Percentiles rank a stretch among this genome's conserved stretches.
phyloP scores from a whole-genome alignment of 1,140 invertebrate genomes.

The Zaprionus capensis region DNA sequence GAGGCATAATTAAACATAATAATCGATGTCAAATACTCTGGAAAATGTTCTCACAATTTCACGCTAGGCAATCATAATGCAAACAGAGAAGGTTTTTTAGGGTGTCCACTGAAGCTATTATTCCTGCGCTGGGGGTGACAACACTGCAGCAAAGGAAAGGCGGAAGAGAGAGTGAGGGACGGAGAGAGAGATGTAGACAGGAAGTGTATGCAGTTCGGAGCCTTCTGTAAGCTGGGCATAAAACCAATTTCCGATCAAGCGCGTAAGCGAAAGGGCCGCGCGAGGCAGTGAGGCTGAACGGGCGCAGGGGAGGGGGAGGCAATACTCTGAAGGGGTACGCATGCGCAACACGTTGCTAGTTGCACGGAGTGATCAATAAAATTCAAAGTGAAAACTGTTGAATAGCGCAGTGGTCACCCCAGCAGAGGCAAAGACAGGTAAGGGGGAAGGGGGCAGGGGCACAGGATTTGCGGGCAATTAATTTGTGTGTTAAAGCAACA shows the following conservation, averaged over 20 bases:
- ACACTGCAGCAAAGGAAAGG: not conserved
- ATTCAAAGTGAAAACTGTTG: constrained; percentile 79
- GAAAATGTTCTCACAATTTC: constrained; percentile 76
- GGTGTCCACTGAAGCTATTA: constrained; percentile 77
- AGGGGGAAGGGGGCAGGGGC: constrained; percentile 11
- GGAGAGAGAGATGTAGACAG: constrained; percentile 35
- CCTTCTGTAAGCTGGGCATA: constrained; percentile 52
- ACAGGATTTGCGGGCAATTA: constrained; percentile 84
- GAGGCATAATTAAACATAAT: constrained; percentile 67
- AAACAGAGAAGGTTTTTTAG: constrained; percentile 32
- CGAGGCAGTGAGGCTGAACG: constrained; percentile 53
- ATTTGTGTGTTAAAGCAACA: constrained; percentile 72
- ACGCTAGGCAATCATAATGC: constrained; percentile 74
- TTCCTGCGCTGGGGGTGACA: constrained; percentile 27
- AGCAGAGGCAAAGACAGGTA: constrained; percentile 6
- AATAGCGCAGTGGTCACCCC: constrained; percentile 57
- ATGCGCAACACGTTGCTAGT: constrained; percentile 73
- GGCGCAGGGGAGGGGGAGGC: not conserved
- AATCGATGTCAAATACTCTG: constrained; percentile 47
- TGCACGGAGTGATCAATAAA: constrained; percentile 62
- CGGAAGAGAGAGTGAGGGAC: not conserved
- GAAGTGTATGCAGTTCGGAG: constrained; percentile 49
- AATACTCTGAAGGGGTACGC: constrained; percentile 46
- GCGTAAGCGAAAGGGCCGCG: constrained; percentile 45
- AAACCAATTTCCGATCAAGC: constrained; percentile 79